Conservation (phyloP, 37 sponge, comb jelly and placozoan species). For the Beroe forskalii region DNA sequence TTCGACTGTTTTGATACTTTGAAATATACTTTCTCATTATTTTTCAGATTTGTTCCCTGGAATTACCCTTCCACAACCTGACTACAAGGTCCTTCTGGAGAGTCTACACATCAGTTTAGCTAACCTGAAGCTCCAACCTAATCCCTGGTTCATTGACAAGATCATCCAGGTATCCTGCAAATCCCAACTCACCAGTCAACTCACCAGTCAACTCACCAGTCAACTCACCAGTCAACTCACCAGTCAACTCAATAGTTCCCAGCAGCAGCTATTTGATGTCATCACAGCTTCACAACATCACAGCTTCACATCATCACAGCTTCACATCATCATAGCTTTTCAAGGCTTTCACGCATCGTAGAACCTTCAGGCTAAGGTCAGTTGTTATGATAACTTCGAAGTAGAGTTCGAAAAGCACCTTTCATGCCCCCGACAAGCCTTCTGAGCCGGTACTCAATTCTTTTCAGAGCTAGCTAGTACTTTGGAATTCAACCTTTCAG, state of each 20-base stretch:
- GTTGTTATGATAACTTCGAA: too few species aligned
- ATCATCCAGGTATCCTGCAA: slow-evolving; percentile 79
- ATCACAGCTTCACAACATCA: neutral
- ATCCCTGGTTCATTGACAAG: slow-evolving; percentile 95
- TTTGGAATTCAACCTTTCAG: too few species aligned
- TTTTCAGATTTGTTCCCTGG: slow-evolving; percentile 89
- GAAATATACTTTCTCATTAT: neutral
- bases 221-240: neutral
- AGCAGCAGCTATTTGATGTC: neutral
- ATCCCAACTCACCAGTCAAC: neutral
- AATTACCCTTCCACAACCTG: slow-evolving; percentile 83
- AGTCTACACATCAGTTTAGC: slow-evolving; percentile 79
- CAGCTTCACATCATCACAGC: neutral
- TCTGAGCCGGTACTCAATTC: too few species aligned
- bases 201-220: neutral
- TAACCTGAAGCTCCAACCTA: slow-evolving; percentile 82
- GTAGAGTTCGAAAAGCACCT: too few species aligned
- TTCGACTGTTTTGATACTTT: neutral
- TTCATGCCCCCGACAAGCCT: too few species aligned
- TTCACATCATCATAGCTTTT: neutral
- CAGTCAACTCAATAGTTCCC: neutral
- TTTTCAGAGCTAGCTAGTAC: too few species aligned
- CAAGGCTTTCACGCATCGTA: too few species aligned
- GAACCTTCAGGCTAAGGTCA: too few species aligned
- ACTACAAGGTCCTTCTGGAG: slow-evolving; percentile 83